These are phyloP conservation scores for Pristionchus fissidentatus DNA, from an alignment of 2,888 invertebrate genomes.

Conservation along the genomic window DNA sequence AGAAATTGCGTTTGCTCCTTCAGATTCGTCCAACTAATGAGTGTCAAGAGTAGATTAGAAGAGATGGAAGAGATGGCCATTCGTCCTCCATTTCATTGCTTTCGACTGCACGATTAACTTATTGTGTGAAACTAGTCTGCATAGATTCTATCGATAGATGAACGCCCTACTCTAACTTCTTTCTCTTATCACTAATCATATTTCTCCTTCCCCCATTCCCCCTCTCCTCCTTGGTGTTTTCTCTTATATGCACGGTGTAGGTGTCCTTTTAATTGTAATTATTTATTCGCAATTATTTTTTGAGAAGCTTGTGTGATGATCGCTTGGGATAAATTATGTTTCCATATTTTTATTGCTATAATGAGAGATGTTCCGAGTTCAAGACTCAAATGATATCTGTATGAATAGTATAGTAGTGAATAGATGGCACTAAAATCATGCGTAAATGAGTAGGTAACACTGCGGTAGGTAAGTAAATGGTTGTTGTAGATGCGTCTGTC, in stretches of 20 bases:
- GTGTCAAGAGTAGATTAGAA: not conserved
- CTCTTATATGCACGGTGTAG: slow-evolving; percentile 41
- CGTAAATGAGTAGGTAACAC: not conserved
- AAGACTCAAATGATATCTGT: not conserved
- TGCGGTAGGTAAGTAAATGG: not conserved
- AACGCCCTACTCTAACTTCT: not conserved
- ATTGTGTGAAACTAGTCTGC: slow-evolving; percentile 33
- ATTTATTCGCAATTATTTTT: slow-evolving; percentile 20
- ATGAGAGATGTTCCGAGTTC: not conserved
- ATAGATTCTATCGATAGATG: slow-evolving; percentile 11
- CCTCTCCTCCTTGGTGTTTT: not conserved
- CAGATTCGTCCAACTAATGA: slow-evolving; percentile 11
- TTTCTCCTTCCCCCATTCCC: not conserved
- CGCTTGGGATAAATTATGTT: slow-evolving; percentile 38
- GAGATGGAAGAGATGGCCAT: too few relatives aligned
- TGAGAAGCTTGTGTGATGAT: not conserved
- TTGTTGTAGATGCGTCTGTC: slow-evolving; percentile 42
- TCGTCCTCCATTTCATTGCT: too few relatives aligned
- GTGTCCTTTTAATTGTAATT: slow-evolving; percentile 24
- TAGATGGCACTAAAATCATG: not conserved
- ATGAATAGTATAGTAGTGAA: not conserved
- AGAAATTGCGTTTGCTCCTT: too few relatives aligned
- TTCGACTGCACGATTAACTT: not conserved
- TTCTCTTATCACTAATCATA: not conserved
- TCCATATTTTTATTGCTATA: not conserved